These are phyloP conservation scores for Yponomeuta sedellus DNA, from an alignment of 2,888 invertebrate species.

Conservation along the genomic window DNA sequence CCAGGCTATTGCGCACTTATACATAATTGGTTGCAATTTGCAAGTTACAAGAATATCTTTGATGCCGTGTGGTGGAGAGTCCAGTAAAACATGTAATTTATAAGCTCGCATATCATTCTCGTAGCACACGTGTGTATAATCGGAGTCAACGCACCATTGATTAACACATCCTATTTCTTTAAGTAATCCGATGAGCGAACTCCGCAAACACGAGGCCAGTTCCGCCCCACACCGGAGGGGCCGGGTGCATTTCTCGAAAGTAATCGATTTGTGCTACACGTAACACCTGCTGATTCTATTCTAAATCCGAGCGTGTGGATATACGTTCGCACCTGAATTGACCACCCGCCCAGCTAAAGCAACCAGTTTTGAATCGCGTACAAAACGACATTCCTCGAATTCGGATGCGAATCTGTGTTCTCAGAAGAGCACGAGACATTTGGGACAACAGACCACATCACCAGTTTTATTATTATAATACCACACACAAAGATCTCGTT, in stretches of 20 bases:
- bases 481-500: neutral
- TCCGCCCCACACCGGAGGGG: neutral
- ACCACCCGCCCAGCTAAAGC: neutral
- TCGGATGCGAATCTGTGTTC: neutral
- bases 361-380: neutral
- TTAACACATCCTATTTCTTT: slow-evolving; percentile 44
- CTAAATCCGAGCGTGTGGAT: neutral
- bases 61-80: neutral
- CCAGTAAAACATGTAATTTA: neutral
- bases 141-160: slow-evolving; percentile 45
- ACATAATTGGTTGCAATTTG: neutral
- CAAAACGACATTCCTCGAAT: slow-evolving; percentile 6
- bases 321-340: neutral
- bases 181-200: slow-evolving; percentile 40
- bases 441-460: neutral
- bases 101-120: neutral
- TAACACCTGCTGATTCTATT: neutral
- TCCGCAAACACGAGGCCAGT: slow-evolving; percentile 16
- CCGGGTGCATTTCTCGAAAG: neutral
- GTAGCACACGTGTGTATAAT: slow-evolving; percentile 5
- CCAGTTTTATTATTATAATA: neutral
- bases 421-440: neutral
- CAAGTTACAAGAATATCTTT: neutral
- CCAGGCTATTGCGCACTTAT: too few species aligned
- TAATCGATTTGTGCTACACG: neutral